Percentiles rank a stretch among this genome's conserved stretches.
Evolutionary conservation across 2,888 invertebrate genomes (phyloP).

Genomic region (Oligia fasciuncula): DNA sequence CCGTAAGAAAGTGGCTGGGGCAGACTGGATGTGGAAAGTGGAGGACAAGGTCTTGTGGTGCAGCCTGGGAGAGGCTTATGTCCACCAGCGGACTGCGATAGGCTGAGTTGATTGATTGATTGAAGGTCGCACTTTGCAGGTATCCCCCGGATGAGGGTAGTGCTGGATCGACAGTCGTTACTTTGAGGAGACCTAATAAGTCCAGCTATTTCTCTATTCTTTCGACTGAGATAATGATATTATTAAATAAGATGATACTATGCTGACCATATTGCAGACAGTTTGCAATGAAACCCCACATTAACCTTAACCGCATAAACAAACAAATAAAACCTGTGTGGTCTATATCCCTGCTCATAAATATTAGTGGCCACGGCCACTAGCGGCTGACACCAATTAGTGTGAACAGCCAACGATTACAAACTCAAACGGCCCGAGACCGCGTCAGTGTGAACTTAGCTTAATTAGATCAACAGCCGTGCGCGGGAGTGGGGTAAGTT

Average conservation of each 20-base stretch:
- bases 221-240: not conserved
- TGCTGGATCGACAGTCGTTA: not conserved
- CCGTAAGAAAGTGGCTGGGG: too few species aligned
- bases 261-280: not conserved
- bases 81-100: too few species aligned
- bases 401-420: slow-evolving; percentile 64
- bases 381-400: slow-evolving; percentile 71
- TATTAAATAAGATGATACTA: too few species aligned
- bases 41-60: too few species aligned
- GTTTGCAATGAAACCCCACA: slow-evolving; percentile 4
- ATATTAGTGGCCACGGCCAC: slow-evolving; percentile 50
- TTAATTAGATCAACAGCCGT: slow-evolving; percentile 60
- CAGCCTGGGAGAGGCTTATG: too few species aligned
- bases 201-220: not conserved
- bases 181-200: not conserved
- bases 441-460: slow-evolving; percentile 68
- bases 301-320: slow-evolving; percentile 13
- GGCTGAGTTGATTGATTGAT: too few species aligned
- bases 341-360: slow-evolving; percentile 58
- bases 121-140: not conserved
- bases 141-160: not conserved
- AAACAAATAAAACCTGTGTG: slow-evolving; percentile 62
- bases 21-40: too few species aligned
- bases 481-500: slow-evolving; percentile 32
- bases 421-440: slow-evolving; percentile 58